Evolutionary conservation across 2,797 vertebrate genomes (phyloP).

Genomic region (Lepus oiostolus): DNA sequence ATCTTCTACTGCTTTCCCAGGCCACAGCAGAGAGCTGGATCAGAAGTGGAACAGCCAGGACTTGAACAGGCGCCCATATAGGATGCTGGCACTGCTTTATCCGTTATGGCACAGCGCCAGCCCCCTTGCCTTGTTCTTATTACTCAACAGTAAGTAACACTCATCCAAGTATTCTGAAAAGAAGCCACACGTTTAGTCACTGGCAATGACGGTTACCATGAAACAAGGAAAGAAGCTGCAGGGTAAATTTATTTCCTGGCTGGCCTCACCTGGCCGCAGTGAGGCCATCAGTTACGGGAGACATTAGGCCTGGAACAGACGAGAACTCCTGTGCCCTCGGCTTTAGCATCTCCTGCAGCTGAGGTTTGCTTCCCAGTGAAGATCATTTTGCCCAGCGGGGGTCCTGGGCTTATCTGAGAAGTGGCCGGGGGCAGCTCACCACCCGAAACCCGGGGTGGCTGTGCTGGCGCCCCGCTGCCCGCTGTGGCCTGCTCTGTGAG

Average conservation of each 20-base stretch:
- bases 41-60: too few relatives aligned
- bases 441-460: neutral
- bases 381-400: constrained; percentile 24
- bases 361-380: constrained; percentile 76
- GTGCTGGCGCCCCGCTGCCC: neutral
- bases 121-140: neutral
- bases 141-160: neutral
- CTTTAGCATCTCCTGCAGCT: constrained; percentile 77
- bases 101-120: too few relatives aligned
- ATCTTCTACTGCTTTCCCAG: too few relatives aligned
- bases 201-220: constrained; percentile 76
- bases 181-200: constrained; percentile 62
- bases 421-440: too few relatives aligned
- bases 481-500: neutral
- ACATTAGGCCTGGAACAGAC: constrained; percentile 82
- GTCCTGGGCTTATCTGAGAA: neutral
- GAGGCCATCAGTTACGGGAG: constrained; percentile 81
- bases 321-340: constrained; percentile 78
- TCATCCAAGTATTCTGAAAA: constrained; percentile 19
- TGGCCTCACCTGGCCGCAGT: constrained; percentile 39
- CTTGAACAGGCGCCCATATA: too few relatives aligned
- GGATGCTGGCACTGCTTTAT: too few relatives aligned
- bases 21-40: too few relatives aligned
- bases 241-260: constrained; percentile 70
- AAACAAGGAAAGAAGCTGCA: constrained; percentile 76